Conservation (phyloP, 2,797 vertebrate genomes). For the Dryobates pubescens region DNA sequence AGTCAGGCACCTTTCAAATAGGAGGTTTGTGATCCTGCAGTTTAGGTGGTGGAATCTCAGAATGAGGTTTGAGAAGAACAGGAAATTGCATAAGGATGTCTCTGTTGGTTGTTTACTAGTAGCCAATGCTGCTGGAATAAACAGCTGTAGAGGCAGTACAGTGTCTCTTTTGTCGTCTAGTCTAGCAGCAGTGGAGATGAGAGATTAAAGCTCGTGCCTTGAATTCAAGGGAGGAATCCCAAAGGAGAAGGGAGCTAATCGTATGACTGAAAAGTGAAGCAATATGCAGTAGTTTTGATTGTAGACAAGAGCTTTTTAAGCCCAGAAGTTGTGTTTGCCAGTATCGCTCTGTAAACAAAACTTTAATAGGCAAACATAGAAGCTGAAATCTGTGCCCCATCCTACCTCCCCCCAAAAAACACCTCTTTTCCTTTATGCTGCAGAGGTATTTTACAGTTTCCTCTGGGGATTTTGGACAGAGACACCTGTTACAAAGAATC, state of each 20-base stretch:
- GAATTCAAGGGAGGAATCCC: constrained; percentile 1
- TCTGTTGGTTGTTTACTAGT: constrained; percentile 47
- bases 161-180: constrained; percentile 62
- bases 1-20: not conserved
- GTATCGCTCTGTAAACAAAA: not conserved
- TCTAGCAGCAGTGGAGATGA: not conserved
- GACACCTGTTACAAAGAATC: not conserved
- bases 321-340: not conserved
- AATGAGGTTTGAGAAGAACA: not conserved
- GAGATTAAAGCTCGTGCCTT: constrained; percentile 10
- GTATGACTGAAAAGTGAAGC: not conserved
- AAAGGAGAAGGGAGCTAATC: constrained; percentile 17
- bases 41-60: constrained; percentile 1
- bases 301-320: constrained; percentile 36
- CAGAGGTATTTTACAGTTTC: not conserved
- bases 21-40: constrained; percentile 9
- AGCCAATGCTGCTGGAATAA: constrained; percentile 44
- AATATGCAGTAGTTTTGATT: not conserved
- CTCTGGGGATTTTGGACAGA: not conserved
- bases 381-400: not conserved
- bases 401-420: not conserved
- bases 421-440: not conserved
- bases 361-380: not conserved
- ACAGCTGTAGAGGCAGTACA: constrained; percentile 59
- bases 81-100: constrained; percentile 25